Evolutionary conservation across 1,140 invertebrate genomes (phyloP).

Genomic region (Drosophila grimshawi): DNA sequence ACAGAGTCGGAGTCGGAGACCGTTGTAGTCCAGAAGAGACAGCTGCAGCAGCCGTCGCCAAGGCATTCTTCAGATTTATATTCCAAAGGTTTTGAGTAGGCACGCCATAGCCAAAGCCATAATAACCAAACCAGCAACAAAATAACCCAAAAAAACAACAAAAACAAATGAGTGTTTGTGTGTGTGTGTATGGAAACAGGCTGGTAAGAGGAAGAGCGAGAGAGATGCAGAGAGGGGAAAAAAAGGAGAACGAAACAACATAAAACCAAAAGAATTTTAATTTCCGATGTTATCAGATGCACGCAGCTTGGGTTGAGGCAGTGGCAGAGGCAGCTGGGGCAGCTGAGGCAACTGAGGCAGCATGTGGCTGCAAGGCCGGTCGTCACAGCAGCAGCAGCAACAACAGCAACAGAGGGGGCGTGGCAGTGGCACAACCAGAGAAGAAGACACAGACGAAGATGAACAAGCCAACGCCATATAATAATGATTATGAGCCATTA

Average conservation of each 20-base stretch:
- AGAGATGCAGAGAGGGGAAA: constrained; percentile 1
- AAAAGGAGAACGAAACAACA: constrained; percentile 62
- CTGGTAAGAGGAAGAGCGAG: constrained; percentile 19
- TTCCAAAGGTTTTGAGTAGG: constrained; percentile 75
- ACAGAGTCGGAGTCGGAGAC: not conserved
- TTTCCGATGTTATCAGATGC: constrained; percentile 83
- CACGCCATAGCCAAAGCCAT: constrained; percentile 51
- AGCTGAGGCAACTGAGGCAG: constrained; percentile 11
- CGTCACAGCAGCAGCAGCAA: constrained; percentile 3
- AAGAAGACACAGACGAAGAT: constrained; percentile 65
- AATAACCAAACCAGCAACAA: constrained; percentile 36
- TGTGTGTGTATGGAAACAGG: constrained; percentile 42
- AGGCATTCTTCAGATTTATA: constrained; percentile 80
- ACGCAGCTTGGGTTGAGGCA: constrained; percentile 59
- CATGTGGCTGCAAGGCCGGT: constrained; percentile 48
- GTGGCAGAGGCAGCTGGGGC: constrained; percentile 22
- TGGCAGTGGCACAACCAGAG: constrained; percentile 21
- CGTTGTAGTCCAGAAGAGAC: constrained; percentile 10
- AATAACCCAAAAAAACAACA: constrained; percentile 39
- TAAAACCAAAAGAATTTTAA: constrained; percentile 84
- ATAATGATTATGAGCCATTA: constrained; percentile 84
- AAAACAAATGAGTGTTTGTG: constrained; percentile 32
- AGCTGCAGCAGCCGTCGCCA: constrained; percentile 44
- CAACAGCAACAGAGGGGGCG: constrained; percentile 14
- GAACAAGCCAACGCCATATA: constrained; percentile 81